Evolutionary conservation across 2,797 vertebrate genomes (phyloP).

Genomic region (Mus caroli): DNA sequence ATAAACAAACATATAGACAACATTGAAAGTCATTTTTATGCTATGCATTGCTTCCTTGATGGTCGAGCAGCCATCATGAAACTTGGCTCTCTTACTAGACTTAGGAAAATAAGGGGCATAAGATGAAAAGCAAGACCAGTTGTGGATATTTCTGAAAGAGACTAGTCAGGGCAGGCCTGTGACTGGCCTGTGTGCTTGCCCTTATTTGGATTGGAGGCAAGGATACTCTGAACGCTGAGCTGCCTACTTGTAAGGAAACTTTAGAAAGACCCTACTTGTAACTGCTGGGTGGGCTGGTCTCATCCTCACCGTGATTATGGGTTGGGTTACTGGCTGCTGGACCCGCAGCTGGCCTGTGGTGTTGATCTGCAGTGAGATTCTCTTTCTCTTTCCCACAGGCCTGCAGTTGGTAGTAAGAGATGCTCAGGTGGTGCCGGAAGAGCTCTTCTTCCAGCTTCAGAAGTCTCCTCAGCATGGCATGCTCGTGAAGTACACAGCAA

Average conservation of each 20-base stretch:
- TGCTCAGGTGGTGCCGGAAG: slow-evolving; percentile 91
- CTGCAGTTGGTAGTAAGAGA: slow-evolving; percentile 93
- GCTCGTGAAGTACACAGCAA: slow-evolving; percentile 88
- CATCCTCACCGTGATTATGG: background rate
- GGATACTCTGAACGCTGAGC: background rate
- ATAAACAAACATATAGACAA: background rate
- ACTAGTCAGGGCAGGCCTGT: background rate
- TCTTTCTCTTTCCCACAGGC: slow-evolving; percentile 86
- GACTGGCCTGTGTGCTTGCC: background rate
- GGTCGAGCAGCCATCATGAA: background rate
- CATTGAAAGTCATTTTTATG: background rate
- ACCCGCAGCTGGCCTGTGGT: background rate
- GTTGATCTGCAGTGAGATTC: background rate
- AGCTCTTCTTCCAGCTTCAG: slow-evolving; percentile 95
- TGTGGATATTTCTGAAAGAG: background rate
- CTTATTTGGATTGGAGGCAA: background rate
- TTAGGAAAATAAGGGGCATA: background rate
- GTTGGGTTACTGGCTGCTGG: background rate
- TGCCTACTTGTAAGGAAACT: background rate
- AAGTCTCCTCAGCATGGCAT: slow-evolving; percentile 92
- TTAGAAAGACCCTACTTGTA: background rate
- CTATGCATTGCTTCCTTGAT: background rate
- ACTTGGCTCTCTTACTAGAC: background rate
- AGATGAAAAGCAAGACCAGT: background rate
- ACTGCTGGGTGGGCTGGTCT: background rate